Evolutionary conservation across 2,888 invertebrate genomes (phyloP).

Genomic region (Amiota mariae): DNA sequence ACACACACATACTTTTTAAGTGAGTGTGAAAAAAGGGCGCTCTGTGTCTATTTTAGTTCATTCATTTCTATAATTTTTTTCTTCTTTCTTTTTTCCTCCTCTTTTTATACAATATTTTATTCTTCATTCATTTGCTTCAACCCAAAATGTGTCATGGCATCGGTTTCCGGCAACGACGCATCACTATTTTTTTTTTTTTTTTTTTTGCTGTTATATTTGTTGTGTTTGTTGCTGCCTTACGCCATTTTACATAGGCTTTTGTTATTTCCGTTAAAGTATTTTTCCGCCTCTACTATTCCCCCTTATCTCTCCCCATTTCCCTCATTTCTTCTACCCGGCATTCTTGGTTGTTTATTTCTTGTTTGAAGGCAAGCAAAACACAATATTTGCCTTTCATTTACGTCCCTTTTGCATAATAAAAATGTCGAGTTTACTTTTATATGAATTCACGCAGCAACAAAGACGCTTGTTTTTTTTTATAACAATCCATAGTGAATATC

Average conservation of each 20-base stretch:
- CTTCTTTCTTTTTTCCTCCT: neutral
- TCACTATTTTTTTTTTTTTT: neutral
- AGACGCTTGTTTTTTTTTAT: no score
- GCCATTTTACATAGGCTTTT: neutral
- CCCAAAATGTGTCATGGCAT: constrained; percentile 37
- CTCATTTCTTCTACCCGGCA: neutral
- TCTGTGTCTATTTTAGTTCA: constrained; percentile 13
- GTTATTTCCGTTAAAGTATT: constrained; percentile 11
- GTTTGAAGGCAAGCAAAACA: constrained; percentile 45
- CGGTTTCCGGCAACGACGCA: neutral
- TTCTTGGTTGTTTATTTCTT: neutral
- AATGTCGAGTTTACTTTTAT: constrained; percentile 62
- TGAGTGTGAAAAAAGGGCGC: constrained; percentile 2
- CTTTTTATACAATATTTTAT: neutral
- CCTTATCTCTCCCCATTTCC: no score
- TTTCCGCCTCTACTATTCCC: neutral
- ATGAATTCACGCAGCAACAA: constrained; percentile 21
- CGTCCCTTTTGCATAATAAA: constrained; percentile 66
- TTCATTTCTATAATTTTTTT: neutral
- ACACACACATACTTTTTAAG: neutral
- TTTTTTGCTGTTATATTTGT: neutral
- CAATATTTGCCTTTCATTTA: constrained; percentile 66
- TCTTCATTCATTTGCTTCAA: constrained; percentile 42
- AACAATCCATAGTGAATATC: no score
- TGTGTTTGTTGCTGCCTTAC: neutral